These are phyloP conservation scores for Oncorhynchus nerka DNA, from an alignment of 2,113 vertebrate genomes.

Conservation along the genomic window DNA sequence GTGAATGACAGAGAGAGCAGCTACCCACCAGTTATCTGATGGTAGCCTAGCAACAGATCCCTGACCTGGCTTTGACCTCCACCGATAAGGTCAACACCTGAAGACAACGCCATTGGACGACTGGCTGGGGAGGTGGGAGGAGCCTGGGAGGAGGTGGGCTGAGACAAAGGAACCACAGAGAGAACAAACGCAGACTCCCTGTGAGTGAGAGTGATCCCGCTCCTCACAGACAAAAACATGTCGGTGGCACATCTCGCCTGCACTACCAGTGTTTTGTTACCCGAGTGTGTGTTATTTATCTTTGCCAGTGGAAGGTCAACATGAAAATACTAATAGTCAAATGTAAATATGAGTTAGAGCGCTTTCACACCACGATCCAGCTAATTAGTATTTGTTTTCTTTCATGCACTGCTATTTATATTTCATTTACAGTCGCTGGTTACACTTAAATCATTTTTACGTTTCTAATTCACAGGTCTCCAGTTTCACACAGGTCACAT, in stretches of 20 bases:
- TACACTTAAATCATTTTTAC: no score
- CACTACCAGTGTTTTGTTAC: slow-evolving; percentile 11
- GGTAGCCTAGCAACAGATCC: slow-evolving; percentile 81
- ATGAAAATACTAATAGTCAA: slow-evolving; percentile 7
- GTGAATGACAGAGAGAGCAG: slow-evolving; percentile 71
- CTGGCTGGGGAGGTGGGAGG: slow-evolving; percentile 62
- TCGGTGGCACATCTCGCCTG: slow-evolving; percentile 46
- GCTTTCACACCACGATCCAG: no score
- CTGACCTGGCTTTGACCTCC: slow-evolving; percentile 81
- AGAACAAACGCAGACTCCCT: slow-evolving; percentile 64
- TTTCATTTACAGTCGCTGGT: background rate
- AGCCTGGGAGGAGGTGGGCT: slow-evolving; percentile 51
- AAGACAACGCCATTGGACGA: slow-evolving; percentile 78
- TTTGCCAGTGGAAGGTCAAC: slow-evolving; percentile 23
- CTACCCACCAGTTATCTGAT: slow-evolving; percentile 76
- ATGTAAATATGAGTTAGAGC: slow-evolving; percentile 3
- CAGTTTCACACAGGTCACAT: slow-evolving; percentile 45
- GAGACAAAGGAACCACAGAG: slow-evolving; percentile 70
- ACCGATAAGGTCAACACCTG: slow-evolving; percentile 83
- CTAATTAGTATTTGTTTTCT: background rate
- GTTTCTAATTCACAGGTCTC: background rate
- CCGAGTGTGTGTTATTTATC: background rate
- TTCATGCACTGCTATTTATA: background rate
- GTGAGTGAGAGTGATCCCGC: slow-evolving; percentile 47
- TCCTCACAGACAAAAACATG: slow-evolving; percentile 56